phyloP scores from a whole-genome alignment of 2,888 invertebrate genomes.

The Rhorus exstirpatorius region DNA sequence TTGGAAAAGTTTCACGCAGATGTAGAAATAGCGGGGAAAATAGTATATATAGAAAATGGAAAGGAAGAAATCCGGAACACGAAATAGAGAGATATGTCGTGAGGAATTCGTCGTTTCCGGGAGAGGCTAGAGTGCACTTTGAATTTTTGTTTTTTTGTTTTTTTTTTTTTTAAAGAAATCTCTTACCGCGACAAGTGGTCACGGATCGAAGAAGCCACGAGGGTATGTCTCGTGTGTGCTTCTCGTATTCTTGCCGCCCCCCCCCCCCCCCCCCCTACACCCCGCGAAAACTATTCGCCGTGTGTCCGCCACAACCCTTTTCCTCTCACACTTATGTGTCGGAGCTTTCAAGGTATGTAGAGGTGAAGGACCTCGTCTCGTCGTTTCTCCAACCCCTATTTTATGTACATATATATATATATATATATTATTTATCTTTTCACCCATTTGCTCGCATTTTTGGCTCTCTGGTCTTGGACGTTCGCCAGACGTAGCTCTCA shows the following conservation, averaged over 20 bases:
- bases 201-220: slow-evolving; percentile 67
- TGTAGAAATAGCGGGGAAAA: slow-evolving; percentile 25
- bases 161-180: slow-evolving; percentile 65
- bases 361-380: slow-evolving; percentile 68
- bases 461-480: slow-evolving; percentile 63
- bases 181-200: slow-evolving; percentile 68
- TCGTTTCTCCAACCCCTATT: slow-evolving; percentile 43
- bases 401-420: not conserved
- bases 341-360: not conserved
- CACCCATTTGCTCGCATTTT: slow-evolving; percentile 29
- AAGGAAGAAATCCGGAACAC: slow-evolving; percentile 25
- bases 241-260: slow-evolving; percentile 28
- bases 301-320: slow-evolving; percentile 33
- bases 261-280: too few species aligned
- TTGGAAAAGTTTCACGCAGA: slow-evolving; percentile 34
- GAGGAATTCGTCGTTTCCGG: slow-evolving; percentile 41
- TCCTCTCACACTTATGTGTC: not conserved
- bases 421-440: slow-evolving; percentile 31
- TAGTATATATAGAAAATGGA: not conserved
- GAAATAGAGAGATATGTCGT: slow-evolving; percentile 40
- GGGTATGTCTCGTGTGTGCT: slow-evolving; percentile 51
- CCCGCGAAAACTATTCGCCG: slow-evolving; percentile 42
- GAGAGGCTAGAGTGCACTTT: slow-evolving; percentile 58
- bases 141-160: too few species aligned
- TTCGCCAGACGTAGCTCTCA: slow-evolving; percentile 64